phyloP scores from a whole-genome alignment of 2,888 invertebrate genomes.

The Eretmocerus hayati region DNA sequence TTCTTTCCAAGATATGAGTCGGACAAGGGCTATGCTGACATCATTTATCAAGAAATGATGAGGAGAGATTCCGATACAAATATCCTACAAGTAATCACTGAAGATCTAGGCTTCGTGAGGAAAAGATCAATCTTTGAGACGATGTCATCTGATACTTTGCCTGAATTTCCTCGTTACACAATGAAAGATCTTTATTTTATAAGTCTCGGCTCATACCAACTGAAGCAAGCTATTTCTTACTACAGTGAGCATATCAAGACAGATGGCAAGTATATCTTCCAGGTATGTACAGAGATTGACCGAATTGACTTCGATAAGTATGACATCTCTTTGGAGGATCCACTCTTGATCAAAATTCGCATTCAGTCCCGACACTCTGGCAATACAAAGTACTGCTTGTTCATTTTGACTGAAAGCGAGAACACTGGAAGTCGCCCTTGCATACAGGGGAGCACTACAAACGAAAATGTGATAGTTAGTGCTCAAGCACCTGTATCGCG shows the following conservation, averaged over 20 bases:
- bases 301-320: not conserved
- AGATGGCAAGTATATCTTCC: not conserved
- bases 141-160: not conserved
- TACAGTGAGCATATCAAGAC: slow-evolving; percentile 1
- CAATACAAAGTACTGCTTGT: not conserved
- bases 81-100: not conserved
- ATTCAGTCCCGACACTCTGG: not conserved
- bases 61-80: not conserved
- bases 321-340: not conserved
- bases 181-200: not conserved
- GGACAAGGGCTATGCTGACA: not conserved
- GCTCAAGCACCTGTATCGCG: too few species aligned
- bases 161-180: not conserved
- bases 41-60: not conserved
- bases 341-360: not conserved
- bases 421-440: too few species aligned
- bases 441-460: too few species aligned
- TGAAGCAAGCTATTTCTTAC: slow-evolving; percentile 9
- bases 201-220: not conserved
- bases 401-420: not conserved
- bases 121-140: not conserved
- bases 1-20: not conserved
- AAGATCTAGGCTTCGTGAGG: not conserved
- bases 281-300: not conserved
- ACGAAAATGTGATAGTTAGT: too few species aligned